Evolutionary conservation across 1,140 invertebrate genomes (phyloP).

Genomic region (Amphibalanus amphitrite): DNA sequence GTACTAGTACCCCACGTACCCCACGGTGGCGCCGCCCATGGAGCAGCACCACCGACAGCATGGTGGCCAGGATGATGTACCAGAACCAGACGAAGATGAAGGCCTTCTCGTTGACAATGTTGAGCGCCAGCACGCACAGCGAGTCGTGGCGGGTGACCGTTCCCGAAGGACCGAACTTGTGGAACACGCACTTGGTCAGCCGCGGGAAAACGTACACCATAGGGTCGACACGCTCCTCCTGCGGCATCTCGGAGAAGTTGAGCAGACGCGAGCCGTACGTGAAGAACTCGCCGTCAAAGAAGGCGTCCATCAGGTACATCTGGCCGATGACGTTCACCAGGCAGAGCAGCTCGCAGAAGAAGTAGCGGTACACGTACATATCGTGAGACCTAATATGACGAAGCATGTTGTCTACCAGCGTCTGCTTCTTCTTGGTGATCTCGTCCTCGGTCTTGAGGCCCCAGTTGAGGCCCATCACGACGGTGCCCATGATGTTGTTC

Average conservation of each 20-base stretch:
- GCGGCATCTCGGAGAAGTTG: constrained; percentile 51
- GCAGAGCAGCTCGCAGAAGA: constrained; percentile 62
- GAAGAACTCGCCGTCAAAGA: constrained; percentile 82
- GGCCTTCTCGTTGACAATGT: constrained; percentile 85
- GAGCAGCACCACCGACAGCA: constrained; percentile 45
- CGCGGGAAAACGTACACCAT: constrained; percentile 70
- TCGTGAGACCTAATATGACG: constrained; percentile 61
- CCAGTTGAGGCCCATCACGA: constrained; percentile 66
- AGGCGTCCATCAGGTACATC: constrained; percentile 75
- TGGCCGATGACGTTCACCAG: constrained; percentile 67
- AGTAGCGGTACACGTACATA: constrained; percentile 60
- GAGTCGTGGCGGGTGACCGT: constrained; percentile 62
- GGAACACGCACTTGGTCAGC: too few relatives aligned
- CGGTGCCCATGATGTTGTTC: constrained; percentile 54
- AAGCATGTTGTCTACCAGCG: constrained; percentile 60
- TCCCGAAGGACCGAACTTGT: constrained; percentile 73
- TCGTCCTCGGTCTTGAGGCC: constrained; percentile 53
- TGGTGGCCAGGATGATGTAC: constrained; percentile 48
- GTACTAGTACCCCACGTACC: too few relatives aligned
- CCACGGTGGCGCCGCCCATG: too few relatives aligned
- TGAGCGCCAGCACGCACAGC: constrained; percentile 66
- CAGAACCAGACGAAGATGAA: constrained; percentile 82
- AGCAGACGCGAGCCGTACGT: constrained; percentile 62
- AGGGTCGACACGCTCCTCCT: constrained; percentile 62
- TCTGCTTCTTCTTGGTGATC: constrained; percentile 53